Conservation (phyloP, 2,888 invertebrate species). For the Drosophila recens region DNA sequence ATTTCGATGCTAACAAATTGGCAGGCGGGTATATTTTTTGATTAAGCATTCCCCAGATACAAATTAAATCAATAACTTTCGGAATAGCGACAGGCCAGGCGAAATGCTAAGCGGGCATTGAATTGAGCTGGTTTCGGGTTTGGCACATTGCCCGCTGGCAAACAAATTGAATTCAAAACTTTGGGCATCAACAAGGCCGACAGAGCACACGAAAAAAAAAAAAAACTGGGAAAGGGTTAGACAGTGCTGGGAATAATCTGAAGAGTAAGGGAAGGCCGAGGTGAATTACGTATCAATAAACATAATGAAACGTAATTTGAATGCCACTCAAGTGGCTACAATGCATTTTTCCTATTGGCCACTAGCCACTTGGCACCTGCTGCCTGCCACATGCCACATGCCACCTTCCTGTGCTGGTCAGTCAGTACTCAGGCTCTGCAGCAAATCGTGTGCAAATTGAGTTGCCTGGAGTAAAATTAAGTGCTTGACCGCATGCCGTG, state of each 20-base stretch:
- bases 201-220: conserved; percentile 15
- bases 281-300: conserved; percentile 63
- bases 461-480: conserved; percentile 65
- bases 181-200: conserved; percentile 38
- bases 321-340: conserved; percentile 67
- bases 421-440: conserved; percentile 13
- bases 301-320: conserved; percentile 78
- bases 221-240: conserved; percentile 15
- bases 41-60: conserved; percentile 79
- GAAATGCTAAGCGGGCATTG: conserved; percentile 46
- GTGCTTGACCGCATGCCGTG: conserved; percentile 65
- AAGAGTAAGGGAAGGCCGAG: background rate
- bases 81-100: conserved; percentile 45
- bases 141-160: conserved; percentile 62
- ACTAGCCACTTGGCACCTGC: background rate
- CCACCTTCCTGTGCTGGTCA: conserved; percentile 21
- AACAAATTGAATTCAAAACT: conserved; percentile 76
- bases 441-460: conserved; percentile 68
- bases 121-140: conserved; percentile 50
- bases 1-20: conserved; percentile 61
- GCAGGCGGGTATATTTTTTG: conserved; percentile 65
- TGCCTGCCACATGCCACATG: background rate
- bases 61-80: conserved; percentile 79
- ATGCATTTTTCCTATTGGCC: conserved; percentile 24
- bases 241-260: background rate